Conservation (phyloP, 2,113 vertebrate genomes). For the Laticauda laticaudata region DNA sequence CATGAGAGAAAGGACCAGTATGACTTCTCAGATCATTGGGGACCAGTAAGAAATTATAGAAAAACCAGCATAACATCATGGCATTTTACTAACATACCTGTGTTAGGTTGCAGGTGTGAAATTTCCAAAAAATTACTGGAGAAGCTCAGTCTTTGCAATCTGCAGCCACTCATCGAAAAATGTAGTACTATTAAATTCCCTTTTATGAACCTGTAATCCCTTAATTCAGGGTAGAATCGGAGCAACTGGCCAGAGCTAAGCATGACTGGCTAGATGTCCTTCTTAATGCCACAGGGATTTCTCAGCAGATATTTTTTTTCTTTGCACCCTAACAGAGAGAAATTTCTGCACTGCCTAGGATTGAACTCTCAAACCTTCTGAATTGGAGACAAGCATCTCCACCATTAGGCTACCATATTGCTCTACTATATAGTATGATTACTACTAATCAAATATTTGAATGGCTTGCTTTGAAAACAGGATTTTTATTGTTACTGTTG, state of each 20-base stretch:
- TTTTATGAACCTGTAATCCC: no score
- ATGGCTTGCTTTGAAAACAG: background rate
- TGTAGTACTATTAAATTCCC: no score
- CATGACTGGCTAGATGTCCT: no score
- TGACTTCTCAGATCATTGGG: background rate
- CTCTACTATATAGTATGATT: background rate
- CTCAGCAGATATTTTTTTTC: no score
- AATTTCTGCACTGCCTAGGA: no score
- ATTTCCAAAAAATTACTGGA: background rate
- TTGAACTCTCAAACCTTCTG: background rate
- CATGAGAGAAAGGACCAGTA: conserved; percentile 8
- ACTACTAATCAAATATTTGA: background rate
- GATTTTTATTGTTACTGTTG: background rate
- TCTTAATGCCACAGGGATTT: no score
- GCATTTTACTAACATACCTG: background rate
- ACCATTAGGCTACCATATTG: background rate
- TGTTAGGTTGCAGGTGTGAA: background rate
- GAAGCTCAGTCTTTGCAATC: background rate
- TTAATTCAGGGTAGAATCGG: no score
- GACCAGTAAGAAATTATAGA: background rate
- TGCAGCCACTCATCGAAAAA: background rate
- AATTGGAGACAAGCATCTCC: background rate
- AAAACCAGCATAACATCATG: background rate
- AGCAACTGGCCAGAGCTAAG: no score
- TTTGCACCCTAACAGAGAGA: no score